Evolutionary conservation across 1,140 invertebrate species (phyloP).

Genomic region (Pomacea maculata): DNA sequence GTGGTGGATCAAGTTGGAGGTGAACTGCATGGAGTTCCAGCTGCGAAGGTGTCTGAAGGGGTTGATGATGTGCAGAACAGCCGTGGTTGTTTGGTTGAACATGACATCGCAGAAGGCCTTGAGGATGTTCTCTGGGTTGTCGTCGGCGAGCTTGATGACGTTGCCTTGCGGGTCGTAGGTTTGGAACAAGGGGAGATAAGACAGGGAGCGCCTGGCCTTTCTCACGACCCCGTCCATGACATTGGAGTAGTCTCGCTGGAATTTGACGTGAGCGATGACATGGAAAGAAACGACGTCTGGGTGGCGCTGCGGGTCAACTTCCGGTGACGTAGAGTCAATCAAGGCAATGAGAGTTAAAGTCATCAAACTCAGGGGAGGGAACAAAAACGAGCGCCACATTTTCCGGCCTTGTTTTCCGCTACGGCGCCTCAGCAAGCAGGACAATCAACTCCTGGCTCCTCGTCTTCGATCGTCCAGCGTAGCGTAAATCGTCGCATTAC

Average conservation of each 20-base stretch:
- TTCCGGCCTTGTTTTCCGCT: neutral
- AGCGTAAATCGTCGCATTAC: neutral
- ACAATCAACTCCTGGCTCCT: neutral
- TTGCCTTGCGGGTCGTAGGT: neutral
- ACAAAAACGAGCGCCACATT: neutral
- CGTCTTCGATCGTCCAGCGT: neutral
- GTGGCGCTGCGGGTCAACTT: neutral
- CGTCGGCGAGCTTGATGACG: slow-evolving; percentile 1
- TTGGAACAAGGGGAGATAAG: neutral
- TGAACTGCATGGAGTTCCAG: slow-evolving; percentile 24
- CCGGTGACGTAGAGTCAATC: slow-evolving; percentile 1
- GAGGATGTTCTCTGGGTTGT: slow-evolving; percentile 23
- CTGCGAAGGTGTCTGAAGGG: slow-evolving; percentile 22
- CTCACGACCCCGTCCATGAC: slow-evolving; percentile 12
- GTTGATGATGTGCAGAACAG: slow-evolving; percentile 35
- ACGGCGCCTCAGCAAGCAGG: neutral
- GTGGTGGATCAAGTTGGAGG: slow-evolving; percentile 23
- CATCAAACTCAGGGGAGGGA: neutral
- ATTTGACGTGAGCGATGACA: slow-evolving; percentile 19
- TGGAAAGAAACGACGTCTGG: slow-evolving; percentile 9
- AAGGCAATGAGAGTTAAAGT: neutral
- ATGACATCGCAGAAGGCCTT: slow-evolving; percentile 32
- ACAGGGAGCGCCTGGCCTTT: neutral
- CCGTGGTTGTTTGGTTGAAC: slow-evolving; percentile 30
- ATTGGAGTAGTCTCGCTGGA: slow-evolving; percentile 9